Percentiles rank a stretch among this genome's conserved stretches.
Conservation (phyloP, 2,888 invertebrate species). For the Nasonovia ribisnigri region DNA sequence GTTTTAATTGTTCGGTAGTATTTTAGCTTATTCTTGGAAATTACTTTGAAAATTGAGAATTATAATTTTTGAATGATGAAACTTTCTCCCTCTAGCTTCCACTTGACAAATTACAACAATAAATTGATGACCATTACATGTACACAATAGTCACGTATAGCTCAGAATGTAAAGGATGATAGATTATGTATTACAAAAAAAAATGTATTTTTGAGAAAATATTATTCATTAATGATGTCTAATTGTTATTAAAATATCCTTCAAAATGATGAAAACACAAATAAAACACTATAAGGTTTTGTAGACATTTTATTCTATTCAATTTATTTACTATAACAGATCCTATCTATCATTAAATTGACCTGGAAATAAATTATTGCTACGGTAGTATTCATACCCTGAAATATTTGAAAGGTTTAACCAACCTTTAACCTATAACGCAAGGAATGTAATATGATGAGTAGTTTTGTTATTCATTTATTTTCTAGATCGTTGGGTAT, state of each 20-base stretch:
- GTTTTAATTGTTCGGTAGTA: not conserved
- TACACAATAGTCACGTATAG: not conserved
- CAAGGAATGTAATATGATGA: conserved; percentile 31
- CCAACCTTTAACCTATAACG: conserved; percentile 20
- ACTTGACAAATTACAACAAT: not conserved
- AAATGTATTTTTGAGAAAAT: not conserved
- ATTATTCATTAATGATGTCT: not conserved
- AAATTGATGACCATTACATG: not conserved
- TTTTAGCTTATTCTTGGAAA: not conserved
- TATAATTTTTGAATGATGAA: not conserved
- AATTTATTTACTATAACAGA: not conserved
- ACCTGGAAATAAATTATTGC: conserved; percentile 25
- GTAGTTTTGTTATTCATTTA: conserved; percentile 41
- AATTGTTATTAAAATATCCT: conserved; percentile 17
- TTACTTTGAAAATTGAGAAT: not conserved
- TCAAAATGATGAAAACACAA: conserved; percentile 4
- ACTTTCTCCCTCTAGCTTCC: not conserved
- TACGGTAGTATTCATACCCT: not conserved
- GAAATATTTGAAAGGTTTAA: conserved; percentile 24
- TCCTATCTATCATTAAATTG: not conserved
- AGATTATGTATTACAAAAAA: not conserved
- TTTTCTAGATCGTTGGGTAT: conserved; percentile 41
- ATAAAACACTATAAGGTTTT: not conserved
- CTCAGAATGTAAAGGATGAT: not conserved
- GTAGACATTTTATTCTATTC: not conserved